phyloP scores from a whole-genome alignment of 2,797 vertebrate species.

The Anguilla anguilla region DNA sequence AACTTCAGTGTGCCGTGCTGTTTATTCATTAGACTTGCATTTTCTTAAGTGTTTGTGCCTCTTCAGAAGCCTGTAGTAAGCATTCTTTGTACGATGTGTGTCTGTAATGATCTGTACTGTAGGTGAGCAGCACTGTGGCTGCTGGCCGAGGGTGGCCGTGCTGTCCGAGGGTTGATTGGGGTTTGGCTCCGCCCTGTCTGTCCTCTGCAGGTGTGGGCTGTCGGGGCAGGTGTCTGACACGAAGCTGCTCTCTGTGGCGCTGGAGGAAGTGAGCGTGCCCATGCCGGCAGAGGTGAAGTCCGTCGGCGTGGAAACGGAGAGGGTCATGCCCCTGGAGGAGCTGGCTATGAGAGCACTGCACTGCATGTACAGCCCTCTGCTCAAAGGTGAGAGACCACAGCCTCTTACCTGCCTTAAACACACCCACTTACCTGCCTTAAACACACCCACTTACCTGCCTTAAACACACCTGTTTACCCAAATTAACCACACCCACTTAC shows the following conservation, averaged over 20 bases:
- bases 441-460: too few relatives aligned
- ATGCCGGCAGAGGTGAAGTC: slow-evolving; percentile 90
- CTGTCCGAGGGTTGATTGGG: neutral
- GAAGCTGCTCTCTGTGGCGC: slow-evolving; percentile 76
- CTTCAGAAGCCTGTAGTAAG: neutral
- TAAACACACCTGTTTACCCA: too few relatives aligned
- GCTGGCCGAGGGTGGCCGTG: neutral
- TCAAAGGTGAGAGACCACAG: slow-evolving; percentile 70
- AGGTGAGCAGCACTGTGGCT: neutral
- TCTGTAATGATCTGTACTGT: neutral
- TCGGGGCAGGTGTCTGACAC: slow-evolving; percentile 72
- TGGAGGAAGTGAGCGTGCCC: slow-evolving; percentile 77
- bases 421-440: too few relatives aligned
- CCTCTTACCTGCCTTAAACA: neutral
- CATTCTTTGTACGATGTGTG: neutral
- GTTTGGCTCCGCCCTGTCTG: neutral
- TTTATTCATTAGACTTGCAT: neutral
- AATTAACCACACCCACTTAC: too few relatives aligned
- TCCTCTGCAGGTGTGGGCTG: slow-evolving; percentile 84
- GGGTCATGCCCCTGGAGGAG: slow-evolving; percentile 89
- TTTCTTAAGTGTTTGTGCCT: neutral
- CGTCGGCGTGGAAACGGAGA: slow-evolving; percentile 80
- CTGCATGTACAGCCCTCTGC: slow-evolving; percentile 64
- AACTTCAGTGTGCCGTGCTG: neutral
- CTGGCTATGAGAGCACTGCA: slow-evolving; percentile 86